Conservation (phyloP, 2,113 vertebrate genomes). For the Vulpes vulpes region DNA sequence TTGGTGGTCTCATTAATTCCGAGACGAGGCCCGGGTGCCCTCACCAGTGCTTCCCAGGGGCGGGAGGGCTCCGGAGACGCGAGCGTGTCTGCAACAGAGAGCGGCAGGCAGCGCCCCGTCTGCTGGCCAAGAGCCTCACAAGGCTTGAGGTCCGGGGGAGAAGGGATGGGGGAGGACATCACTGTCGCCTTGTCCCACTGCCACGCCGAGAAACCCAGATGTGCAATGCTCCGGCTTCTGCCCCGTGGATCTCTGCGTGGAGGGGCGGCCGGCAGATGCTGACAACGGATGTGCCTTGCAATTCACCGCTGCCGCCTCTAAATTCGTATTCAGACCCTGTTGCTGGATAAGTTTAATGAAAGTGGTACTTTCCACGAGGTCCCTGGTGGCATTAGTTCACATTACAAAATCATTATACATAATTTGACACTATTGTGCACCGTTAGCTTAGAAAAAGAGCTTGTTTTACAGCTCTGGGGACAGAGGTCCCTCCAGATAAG, state of each 20-base stretch:
- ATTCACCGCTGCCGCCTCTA: constrained; percentile 73
- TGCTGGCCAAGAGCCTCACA: not conserved
- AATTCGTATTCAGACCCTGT: constrained; percentile 87
- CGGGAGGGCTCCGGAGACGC: constrained; percentile 52
- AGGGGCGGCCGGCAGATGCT: not conserved
- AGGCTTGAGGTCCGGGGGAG: not conserved
- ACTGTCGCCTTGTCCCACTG: not conserved
- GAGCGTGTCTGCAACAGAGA: constrained; percentile 65
- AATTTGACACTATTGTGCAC: constrained; percentile 89
- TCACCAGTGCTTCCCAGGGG: constrained; percentile 59
- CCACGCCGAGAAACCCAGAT: fast-evolving
- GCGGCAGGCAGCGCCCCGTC: constrained; percentile 53
- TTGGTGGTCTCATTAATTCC: constrained; percentile 84
- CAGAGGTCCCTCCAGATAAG: constrained; percentile 86
- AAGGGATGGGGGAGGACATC: not conserved
- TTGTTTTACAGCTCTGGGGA: constrained; percentile 87
- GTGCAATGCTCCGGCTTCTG: not conserved
- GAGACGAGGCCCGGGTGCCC: constrained; percentile 73
- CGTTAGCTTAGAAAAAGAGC: constrained; percentile 88
- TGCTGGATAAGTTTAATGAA: constrained; percentile 87
- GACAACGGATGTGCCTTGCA: constrained; percentile 46
- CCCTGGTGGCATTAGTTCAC: constrained; percentile 89
- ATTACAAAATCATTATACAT: constrained; percentile 91
- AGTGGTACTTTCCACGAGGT: constrained; percentile 86
- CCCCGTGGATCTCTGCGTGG: fast-evolving